Base-by-base conservation (phyloP, 2,888 invertebrate species). In the Drosophila tripunctata region DNA sequence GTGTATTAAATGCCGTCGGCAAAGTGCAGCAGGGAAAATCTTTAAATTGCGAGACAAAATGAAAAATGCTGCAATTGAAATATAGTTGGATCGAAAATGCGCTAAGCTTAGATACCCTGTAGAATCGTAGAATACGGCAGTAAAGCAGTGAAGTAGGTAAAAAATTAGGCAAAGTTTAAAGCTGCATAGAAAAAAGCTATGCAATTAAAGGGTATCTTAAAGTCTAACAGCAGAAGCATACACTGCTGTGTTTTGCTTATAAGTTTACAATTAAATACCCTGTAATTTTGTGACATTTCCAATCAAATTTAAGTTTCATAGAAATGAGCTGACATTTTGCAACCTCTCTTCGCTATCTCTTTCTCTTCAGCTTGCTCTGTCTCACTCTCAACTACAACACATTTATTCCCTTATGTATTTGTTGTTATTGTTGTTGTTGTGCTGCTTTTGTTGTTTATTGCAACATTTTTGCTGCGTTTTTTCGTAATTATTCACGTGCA, bases 401-500 rank as follows among this genome's bases (percentile, higher is more conserved):
- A 58, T 63, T 43, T 27, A 27, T 5, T 19, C 38, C 19, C 15
- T n/a, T 21, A 19, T 60, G 45, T 63, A 40, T 21, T 51, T 41
- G 40, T 50, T 56, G 57, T 52, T 63, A 41, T 51, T 62, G 50
- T 21, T 61, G 52, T 41, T n/a, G n/a, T n/a, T n/a, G n/a, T n/a
- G n/a, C n/a, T n/a, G n/a, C 14, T 50, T 45, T 58, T 36, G 12
- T 43, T 69, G 55, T 70, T 68, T 57, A 54, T 57, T 45, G 60
- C 58, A 62, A 51, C 48, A 47, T 70, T 69, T n/a, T 73, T 68
- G 60, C 55, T 60, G 66, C 67, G 27, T 67, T 74, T 80, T 83
- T 83, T 58, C 74, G 80, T 70, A 80, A 80, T 83, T 85, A 75
- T 82, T 86, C 83, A 81, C 76, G 67, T 76, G 70, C 71, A 61